Evolutionary conservation across 23 tunicate species (phyloP).

Genomic region (Halocynthia roretzi): DNA sequence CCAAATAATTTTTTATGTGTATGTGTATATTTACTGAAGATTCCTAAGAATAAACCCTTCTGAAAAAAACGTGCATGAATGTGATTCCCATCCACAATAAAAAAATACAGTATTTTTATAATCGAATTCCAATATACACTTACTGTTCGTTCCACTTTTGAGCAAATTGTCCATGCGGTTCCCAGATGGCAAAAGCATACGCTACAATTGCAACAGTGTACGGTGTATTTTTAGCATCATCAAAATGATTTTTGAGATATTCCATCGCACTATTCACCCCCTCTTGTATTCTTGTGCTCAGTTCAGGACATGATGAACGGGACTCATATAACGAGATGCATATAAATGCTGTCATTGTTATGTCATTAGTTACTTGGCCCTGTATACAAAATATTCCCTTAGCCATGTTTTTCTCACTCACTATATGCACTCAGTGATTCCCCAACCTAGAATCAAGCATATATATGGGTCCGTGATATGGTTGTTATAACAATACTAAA

Average conservation of each 20-base stretch:
- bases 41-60: too few species aligned
- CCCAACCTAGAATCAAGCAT: slow-evolving; percentile 8
- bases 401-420: too few species aligned
- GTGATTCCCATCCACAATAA: neutral
- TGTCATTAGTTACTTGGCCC: slow-evolving; percentile 14
- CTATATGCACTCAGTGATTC: too few species aligned
- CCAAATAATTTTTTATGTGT: too few species aligned
- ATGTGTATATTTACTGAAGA: too few species aligned
- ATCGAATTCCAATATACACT: neutral
- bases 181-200: slow-evolving; percentile 40
- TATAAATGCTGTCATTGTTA: slow-evolving; percentile 48
- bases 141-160: slow-evolving; percentile 23
- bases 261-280: slow-evolving; percentile 18
- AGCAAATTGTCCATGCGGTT: slow-evolving; percentile 25
- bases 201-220: slow-evolving; percentile 46
- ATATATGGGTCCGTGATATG: neutral
- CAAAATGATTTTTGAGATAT: slow-evolving; percentile 13
- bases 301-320: neutral
- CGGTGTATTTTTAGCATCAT: slow-evolving; percentile 17
- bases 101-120: neutral
- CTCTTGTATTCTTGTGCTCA: neutral
- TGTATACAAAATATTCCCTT: neutral
- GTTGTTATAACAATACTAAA: neutral
- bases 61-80: too few species aligned
- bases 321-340: slow-evolving; percentile 28